These are phyloP conservation scores for Ophion costatus DNA, from an alignment of 2,888 invertebrate genomes.

Conservation along the genomic window DNA sequence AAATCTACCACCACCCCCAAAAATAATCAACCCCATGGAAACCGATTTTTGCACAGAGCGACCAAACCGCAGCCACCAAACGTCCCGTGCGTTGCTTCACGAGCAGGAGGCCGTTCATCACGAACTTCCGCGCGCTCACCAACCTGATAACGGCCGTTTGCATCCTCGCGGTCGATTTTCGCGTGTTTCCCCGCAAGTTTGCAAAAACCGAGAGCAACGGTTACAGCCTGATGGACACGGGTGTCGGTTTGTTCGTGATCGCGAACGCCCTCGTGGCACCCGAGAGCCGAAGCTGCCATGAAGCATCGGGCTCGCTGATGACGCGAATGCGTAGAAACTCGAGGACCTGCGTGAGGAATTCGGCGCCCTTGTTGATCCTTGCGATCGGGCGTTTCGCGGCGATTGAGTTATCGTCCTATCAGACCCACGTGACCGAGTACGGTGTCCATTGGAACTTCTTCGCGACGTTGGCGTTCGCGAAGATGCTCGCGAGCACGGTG, in stretches of 20 bases:
- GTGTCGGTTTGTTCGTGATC: conserved; percentile 94
- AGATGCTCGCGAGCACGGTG: conserved; percentile 88
- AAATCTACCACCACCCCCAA: neutral
- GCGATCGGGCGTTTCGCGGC: conserved; percentile 87
- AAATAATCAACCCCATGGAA: neutral
- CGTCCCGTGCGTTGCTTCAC: neutral
- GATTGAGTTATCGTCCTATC: conserved; percentile 89
- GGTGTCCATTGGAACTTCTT: conserved; percentile 99
- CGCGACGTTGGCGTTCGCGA: conserved; percentile 94
- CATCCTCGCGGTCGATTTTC: conserved; percentile 97
- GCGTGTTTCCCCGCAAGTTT: conserved; percentile 92
- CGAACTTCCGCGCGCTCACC: conserved; percentile 88
- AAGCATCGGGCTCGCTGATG: conserved; percentile 51
- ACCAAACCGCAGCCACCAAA: neutral
- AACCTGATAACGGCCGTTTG: conserved; percentile 91
- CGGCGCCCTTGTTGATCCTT: conserved; percentile 85
- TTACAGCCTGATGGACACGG: conserved; percentile 96
- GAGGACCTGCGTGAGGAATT: conserved; percentile 78
- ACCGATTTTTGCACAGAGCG: neutral
- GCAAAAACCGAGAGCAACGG: conserved; percentile 95
- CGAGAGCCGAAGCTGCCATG: conserved; percentile 82
- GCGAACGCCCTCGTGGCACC: conserved; percentile 91
- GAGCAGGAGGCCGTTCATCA: conserved; percentile 84
- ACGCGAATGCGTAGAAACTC: conserved; percentile 71
- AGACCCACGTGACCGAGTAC: conserved; percentile 96